phyloP scores from a whole-genome alignment of 1,140 invertebrate genomes.

The Pantala flavescens region DNA sequence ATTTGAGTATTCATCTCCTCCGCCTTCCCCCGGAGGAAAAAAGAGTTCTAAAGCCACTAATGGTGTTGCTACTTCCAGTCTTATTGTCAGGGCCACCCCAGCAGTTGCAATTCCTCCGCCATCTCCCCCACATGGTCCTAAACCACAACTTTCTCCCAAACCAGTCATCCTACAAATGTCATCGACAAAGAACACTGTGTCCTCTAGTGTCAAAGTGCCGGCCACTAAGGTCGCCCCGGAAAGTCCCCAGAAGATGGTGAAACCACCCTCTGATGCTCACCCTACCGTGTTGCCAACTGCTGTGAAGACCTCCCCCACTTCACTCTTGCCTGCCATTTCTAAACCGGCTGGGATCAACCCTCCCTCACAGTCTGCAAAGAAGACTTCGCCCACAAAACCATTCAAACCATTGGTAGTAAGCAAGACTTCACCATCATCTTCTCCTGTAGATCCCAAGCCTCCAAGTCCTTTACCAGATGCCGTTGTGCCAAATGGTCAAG shows the following conservation, averaged over 20 bases:
- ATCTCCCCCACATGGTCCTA: constrained; percentile 13
- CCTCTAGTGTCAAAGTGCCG: constrained; percentile 29
- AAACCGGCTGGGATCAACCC: constrained; percentile 26
- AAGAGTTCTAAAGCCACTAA: background rate
- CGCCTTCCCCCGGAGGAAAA: background rate
- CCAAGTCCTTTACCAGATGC: constrained; percentile 19
- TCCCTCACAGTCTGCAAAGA: constrained; percentile 30
- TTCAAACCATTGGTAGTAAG: constrained; percentile 23
- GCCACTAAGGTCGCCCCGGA: background rate
- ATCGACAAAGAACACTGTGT: constrained; percentile 30
- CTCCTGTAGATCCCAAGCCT: constrained; percentile 29
- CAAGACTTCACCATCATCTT: constrained; percentile 25
- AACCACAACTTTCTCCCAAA: constrained; percentile 25
- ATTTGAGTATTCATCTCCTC: constrained; percentile 53
- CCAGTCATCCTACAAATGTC: constrained; percentile 21
- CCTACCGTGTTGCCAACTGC: background rate
- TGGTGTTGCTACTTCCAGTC: background rate
- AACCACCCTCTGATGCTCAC: background rate
- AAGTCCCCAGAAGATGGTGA: background rate
- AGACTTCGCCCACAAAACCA: constrained; percentile 26
- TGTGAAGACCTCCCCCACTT: background rate
- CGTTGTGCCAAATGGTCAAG: constrained; percentile 6
- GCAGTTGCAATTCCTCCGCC: background rate
- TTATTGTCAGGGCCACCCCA: background rate
- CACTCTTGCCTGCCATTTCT: background rate